Percentiles rank a stretch among this genome's conserved stretches.
phyloP scores from a whole-genome alignment of 2,113 vertebrate species.

The Chaenogobius annularis region DNA sequence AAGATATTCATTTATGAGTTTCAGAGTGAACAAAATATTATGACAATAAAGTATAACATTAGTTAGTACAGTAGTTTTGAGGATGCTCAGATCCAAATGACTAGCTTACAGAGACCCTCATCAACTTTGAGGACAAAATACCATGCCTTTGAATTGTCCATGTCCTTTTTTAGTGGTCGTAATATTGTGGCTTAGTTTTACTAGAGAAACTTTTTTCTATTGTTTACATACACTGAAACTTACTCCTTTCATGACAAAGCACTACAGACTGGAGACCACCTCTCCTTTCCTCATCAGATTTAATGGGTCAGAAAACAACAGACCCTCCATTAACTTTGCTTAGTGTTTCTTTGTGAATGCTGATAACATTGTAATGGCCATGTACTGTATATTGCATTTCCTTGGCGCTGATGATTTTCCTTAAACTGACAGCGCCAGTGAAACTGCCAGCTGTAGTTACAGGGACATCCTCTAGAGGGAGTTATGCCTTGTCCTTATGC shows the following conservation, averaged over 20 bases:
- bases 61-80: no score
- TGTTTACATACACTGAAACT: constrained; percentile 15
- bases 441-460: constrained; percentile 2
- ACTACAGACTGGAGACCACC: constrained; percentile 12
- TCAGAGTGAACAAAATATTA: no score
- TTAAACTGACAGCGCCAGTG: constrained; percentile 3
- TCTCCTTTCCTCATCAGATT: constrained; percentile 42
- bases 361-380: constrained; percentile 23
- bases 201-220: not conserved
- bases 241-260: constrained; percentile 27
- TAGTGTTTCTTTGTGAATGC: constrained; percentile 11
- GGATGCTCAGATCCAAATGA: no score
- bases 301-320: constrained; percentile 43
- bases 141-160: no score
- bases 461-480: constrained; percentile 60
- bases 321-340: constrained; percentile 26
- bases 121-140: no score
- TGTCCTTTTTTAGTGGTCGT: not conserved
- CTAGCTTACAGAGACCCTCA: no score
- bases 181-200: not conserved
- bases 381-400: constrained; percentile 25
- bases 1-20: no score
- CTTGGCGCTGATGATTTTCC: constrained; percentile 26
- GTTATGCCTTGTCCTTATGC: constrained; percentile 23
- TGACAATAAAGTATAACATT: no score